These are phyloP conservation scores for Sternarchorhynchus goeldii DNA, from an alignment of 2,797 vertebrate species.

Conservation along the genomic window DNA sequence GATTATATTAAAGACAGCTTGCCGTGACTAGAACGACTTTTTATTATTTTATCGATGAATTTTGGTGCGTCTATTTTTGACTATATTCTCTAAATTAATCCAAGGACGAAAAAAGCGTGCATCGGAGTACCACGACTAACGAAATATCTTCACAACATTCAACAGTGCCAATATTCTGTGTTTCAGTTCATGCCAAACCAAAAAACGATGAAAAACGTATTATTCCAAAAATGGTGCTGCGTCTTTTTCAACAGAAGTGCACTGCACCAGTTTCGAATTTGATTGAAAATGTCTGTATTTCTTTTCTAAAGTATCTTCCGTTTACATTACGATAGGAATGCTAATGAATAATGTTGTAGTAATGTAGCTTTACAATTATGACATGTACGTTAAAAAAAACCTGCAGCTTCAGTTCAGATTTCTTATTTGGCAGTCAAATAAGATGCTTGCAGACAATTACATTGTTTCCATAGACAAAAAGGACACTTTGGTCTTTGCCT, in stretches of 20 bases:
- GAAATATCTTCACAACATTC: too few species aligned
- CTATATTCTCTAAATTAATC: too few species aligned
- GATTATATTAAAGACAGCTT: too few species aligned
- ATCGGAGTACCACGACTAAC: too few species aligned
- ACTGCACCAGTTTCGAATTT: conserved; percentile 2
- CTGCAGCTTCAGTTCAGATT: conserved; percentile 21
- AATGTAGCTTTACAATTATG: not conserved
- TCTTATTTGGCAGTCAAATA: conserved; percentile 51
- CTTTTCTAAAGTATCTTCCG: not conserved
- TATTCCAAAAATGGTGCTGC: not conserved
- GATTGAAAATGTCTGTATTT: not conserved
- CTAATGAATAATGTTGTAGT: not conserved
- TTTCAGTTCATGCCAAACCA: not conserved
- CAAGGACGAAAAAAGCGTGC: too few species aligned
- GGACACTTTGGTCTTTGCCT: conserved; percentile 13
- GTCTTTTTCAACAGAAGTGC: conserved; percentile 11
- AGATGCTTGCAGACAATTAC: conserved; percentile 10
- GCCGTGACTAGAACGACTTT: too few species aligned
- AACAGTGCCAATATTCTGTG: not conserved
- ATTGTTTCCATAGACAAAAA: conserved; percentile 27
- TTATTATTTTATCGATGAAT: too few species aligned
- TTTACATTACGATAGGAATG: not conserved
- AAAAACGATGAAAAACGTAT: not conserved
- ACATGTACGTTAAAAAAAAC: not conserved
- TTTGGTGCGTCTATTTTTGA: too few species aligned